Percentiles rank a stretch among this genome's conserved stretches.
These are phyloP conservation scores for Oedothorax gibbosus DNA, from an alignment of 1,140 invertebrate species.

Conservation along the genomic window DNA sequence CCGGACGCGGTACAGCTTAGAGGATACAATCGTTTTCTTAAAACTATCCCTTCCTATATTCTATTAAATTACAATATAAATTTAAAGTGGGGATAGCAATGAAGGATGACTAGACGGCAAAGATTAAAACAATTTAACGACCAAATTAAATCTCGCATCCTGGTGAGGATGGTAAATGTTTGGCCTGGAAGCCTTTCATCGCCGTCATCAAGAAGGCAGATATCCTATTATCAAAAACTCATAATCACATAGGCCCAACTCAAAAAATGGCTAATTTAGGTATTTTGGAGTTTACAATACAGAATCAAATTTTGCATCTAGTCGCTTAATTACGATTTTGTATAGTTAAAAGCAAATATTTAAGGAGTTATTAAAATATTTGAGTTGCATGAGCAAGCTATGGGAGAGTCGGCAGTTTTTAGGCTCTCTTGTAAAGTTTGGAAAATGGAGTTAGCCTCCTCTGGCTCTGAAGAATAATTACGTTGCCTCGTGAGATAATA, in stretches of 20 bases:
- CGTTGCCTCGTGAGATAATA: slow-evolving; percentile 17
- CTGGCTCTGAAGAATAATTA: slow-evolving; percentile 24
- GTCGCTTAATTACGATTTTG: too few relatives aligned
- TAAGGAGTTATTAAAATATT: too few relatives aligned
- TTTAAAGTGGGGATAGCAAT: slow-evolving; percentile 12
- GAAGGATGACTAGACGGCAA: slow-evolving; percentile 17
- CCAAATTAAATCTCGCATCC: slow-evolving; percentile 39
- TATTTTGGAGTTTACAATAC: too few relatives aligned
- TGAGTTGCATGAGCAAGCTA: too few relatives aligned
- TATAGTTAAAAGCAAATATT: too few relatives aligned
- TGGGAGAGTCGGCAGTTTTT: too few relatives aligned
- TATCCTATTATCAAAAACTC: not conserved
- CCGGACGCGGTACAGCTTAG: too few relatives aligned
- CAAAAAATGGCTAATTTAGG: too few relatives aligned
- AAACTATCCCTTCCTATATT: slow-evolving; percentile 4
- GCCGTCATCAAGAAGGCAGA: not conserved
- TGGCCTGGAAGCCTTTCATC: slow-evolving; percentile 34
- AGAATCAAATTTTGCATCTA: too few relatives aligned
- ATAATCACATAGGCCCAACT: too few relatives aligned
- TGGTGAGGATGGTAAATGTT: slow-evolving; percentile 19
- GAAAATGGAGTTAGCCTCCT: not conserved
- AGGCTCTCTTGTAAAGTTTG: too few relatives aligned
- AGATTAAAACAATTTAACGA: slow-evolving; percentile 17
- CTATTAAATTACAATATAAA: slow-evolving; percentile 27
- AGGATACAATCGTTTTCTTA: too few relatives aligned